Base-by-base conservation (phyloP, 2,888 invertebrate genomes). In the Chydorus sphaericus region DNA sequence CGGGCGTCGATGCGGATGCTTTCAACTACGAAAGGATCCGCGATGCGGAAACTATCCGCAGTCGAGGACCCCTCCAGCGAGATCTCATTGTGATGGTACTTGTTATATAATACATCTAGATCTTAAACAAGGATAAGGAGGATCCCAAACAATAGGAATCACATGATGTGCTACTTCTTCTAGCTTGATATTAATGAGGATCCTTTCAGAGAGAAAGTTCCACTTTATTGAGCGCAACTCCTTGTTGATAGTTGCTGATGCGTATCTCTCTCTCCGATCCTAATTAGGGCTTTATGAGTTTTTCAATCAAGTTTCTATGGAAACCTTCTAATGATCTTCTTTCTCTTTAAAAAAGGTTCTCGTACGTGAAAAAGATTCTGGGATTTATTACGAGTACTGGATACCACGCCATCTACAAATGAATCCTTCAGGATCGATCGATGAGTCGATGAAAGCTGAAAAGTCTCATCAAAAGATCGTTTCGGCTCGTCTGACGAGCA, bases 1-100 rank as follows among this genome's bases (percentile, higher is more conserved):
- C 1, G 70, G 87, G 70, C 14, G 67, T 69, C 1, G n/a, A n/a
- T n/a, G n/a, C n/a, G n/a, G n/a, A n/a, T n/a, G 60, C 61, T 31
- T 69, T 71, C 58, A 62, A 62, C 30, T 71, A 70, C 62, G 59
- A 62, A 18, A 63, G 67, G 28, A 57, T 63, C 1, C 57, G 60
- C 8, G 67, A 67, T 56, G 65, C 66, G 3, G 69, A 69, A 59
- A 66, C 64, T 58, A 56, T 71, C 8, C 58, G 61, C 11, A 65
- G 66, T 2, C 59, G 63, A 23, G 70, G 70, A 20, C 70, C 70
- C 3, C 63, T 67, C n/a, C 65, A 65, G n/a, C 58, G 65, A 23
- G 64, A 65, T 30, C 55, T 70, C n/a, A 65, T 67, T 56, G 61
- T 71, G 28, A 65, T 69, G 68, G 71, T 71, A 62, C 50, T 30